phyloP scores from a whole-genome alignment of 1,140 invertebrate species.

The Drosophila bipectinata region DNA sequence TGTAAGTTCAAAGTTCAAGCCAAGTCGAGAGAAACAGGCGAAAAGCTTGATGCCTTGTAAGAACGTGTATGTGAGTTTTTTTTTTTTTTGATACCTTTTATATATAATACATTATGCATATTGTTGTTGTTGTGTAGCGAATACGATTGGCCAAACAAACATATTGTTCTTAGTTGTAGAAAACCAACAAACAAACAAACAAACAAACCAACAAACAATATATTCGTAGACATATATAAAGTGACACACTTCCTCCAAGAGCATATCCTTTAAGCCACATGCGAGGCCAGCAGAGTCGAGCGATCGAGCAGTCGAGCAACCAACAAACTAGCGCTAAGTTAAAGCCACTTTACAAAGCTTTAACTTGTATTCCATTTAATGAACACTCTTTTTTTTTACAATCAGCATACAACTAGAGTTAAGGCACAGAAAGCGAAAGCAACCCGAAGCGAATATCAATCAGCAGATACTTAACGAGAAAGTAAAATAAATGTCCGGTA shows the following conservation, averaged over 20 bases:
- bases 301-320: constrained; percentile 8
- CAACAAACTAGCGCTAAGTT: constrained; percentile 37
- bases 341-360: constrained; percentile 56
- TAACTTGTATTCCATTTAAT: constrained; percentile 71
- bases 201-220: neutral
- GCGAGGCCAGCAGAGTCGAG: constrained; percentile 19
- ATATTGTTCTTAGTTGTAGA: constrained; percentile 46
- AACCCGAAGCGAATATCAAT: constrained; percentile 23
- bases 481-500: neutral
- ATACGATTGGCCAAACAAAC: constrained; percentile 54
- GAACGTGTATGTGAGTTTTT: constrained; percentile 1
- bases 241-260: constrained; percentile 15
- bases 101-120: constrained; percentile 7
- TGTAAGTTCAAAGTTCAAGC: constrained; percentile 25
- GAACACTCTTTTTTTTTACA: constrained; percentile 32
- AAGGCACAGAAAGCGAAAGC: neutral
- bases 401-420: constrained; percentile 22
- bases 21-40: neutral
- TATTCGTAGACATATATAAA: constrained; percentile 21
- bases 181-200: neutral
- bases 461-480: constrained; percentile 68
- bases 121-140: constrained; percentile 54
- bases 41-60: constrained; percentile 33
- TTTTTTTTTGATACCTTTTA: constrained; percentile 29
- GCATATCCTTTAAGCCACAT: constrained; percentile 42